A percentile compares a stretch with the other conserved stretches of the same genome.
These are phyloP conservation scores for Meghimatium bilineatum DNA, from an alignment of 2,888 invertebrate genomes.

Conservation along the genomic window DNA sequence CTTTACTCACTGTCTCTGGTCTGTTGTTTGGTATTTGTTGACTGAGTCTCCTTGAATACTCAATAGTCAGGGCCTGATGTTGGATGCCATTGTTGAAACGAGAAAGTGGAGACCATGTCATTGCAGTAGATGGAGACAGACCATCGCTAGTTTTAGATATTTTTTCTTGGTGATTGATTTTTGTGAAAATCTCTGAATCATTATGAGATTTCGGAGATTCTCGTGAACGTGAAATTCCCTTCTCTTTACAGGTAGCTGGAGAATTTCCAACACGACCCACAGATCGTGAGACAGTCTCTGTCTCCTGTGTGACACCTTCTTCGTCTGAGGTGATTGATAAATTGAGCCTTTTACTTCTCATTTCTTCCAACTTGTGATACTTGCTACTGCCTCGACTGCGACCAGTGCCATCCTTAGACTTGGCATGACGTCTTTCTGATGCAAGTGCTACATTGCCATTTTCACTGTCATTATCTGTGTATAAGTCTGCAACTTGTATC, in stretches of 20 bases:
- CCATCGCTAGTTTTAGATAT: background rate
- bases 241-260: no score
- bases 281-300: background rate
- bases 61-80: no score
- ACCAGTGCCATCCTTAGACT: slow-evolving; percentile 43
- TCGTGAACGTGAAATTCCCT: no score
- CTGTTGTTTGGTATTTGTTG: no score
- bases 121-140: no score
- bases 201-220: no score
- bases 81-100: no score
- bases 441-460: slow-evolving; percentile 35
- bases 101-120: no score
- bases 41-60: no score
- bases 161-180: background rate
- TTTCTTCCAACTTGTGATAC: slow-evolving; percentile 69
- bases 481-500: slow-evolving; percentile 52
- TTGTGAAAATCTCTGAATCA: background rate
- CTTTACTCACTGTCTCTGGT: no score
- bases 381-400: slow-evolving; percentile 56
- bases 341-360: slow-evolving; percentile 66
- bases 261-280: no score
- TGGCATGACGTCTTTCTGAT: slow-evolving; percentile 27
- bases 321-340: slow-evolving; percentile 70
- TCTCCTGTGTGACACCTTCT: slow-evolving; percentile 62
- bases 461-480: slow-evolving; percentile 51